Conservation (phyloP, 35 echinoderm and acorn worm species). For the Lytechinus variegatus region DNA sequence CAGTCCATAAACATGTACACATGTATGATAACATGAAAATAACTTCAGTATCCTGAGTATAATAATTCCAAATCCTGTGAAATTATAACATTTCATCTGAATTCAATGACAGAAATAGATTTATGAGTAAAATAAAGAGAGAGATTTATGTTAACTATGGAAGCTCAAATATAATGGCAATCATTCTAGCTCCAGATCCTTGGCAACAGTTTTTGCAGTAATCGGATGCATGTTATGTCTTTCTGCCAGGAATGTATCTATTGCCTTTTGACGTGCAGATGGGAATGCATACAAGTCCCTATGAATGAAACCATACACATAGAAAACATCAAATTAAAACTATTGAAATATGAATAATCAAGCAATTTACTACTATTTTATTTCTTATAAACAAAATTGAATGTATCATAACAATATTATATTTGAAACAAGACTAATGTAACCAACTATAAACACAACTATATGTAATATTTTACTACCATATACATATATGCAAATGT, state of each 20-base stretch:
- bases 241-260: constrained; percentile 71
- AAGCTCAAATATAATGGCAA: neutral
- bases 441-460: neutral
- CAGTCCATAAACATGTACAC: no score
- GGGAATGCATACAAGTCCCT: constrained; percentile 86
- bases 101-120: neutral
- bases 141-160: neutral
- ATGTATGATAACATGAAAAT: no score
- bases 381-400: neutral
- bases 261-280: constrained; percentile 68
- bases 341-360: neutral
- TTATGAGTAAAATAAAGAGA: neutral
- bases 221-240: constrained; percentile 89
- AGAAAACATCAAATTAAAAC: neutral
- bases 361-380: neutral
- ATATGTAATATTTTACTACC: neutral
- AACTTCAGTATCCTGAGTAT: neutral
- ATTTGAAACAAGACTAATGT: neutral
- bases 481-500: no score
- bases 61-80: neutral
- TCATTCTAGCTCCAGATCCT: constrained; percentile 65
- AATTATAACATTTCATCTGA: neutral
- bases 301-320: neutral
- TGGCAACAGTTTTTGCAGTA: constrained; percentile 72
- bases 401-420: neutral